Base-by-base conservation (phyloP, 1,140 invertebrate genomes). In the Phocides pigmalion region DNA sequence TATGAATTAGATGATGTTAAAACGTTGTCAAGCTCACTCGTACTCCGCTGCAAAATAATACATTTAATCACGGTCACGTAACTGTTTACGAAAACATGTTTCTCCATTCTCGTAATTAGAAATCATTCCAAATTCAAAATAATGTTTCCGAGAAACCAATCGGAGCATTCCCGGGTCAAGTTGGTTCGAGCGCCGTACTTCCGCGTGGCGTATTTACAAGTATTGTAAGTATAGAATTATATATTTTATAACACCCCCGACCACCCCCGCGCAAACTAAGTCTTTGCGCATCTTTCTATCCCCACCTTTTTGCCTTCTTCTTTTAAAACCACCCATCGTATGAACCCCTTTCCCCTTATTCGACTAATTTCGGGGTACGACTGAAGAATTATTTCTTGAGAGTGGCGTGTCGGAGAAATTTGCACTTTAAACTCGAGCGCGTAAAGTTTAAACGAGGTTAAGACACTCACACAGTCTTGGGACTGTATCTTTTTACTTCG, bases 171-270 rank as follows among this genome's bases (percentile, higher is more conserved):
- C 56, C 79, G 72, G 77, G 70, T 79, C 88, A 88, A 84, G 61
- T 44, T 44, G 0, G 14, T 4, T 19, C 16, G 25, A 6, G 44
- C 74, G 66, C 19, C 35, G 72, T 82, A 86, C 87, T 90, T 90
- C 88, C 88, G 88, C 85, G 79, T 90, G 72, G 79, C 84, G 88
- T 90, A 90, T 91, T 91, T 91, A 91, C 87, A 91, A 91, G 88
- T 91, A 91, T 91, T 89, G 88, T 90, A 90, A 90, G 88, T 90
- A 90, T 90, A 90, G 88, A 90, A 90, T 90, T 90, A 90, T 90
- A 90, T 90, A 90, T 90, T 90, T 90, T 90, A 90, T 90, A 90
- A 89, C 87, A 75, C 87, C 84, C 78, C 68, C 79, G 54, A 4
- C 77, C 73, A 62, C 74, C 70, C 80, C 84, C 84, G 72, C 81